These are phyloP conservation scores for Xerus inauris DNA, from an alignment of 2,113 vertebrate species.

Conservation along the genomic window DNA sequence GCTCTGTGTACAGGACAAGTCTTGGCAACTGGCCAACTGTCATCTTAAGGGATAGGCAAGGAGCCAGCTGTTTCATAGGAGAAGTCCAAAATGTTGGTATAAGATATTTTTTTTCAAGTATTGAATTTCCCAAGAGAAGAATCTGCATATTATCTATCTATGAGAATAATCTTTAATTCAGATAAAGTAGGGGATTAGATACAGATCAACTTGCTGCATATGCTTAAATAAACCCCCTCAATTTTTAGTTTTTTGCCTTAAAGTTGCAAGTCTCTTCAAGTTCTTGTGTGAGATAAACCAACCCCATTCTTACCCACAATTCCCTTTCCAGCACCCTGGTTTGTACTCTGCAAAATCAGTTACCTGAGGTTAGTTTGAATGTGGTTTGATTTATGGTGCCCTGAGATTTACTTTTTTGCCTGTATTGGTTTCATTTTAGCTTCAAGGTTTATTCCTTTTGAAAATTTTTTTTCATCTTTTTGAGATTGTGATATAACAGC, in stretches of 20 bases:
- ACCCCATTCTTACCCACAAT: background rate
- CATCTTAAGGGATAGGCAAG: background rate
- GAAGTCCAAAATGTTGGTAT: background rate
- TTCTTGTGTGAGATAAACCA: background rate
- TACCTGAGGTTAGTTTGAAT: background rate
- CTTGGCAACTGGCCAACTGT: background rate
- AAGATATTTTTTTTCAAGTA: background rate
- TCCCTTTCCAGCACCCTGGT: background rate
- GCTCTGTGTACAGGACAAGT: background rate
- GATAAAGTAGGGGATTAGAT: background rate
- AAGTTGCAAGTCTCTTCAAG: background rate
- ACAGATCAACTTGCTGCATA: background rate
- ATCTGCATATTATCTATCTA: background rate
- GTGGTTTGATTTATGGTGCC: background rate
- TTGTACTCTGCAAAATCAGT: background rate
- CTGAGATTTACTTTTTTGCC: background rate
- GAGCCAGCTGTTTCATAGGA: background rate
- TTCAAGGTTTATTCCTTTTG: background rate
- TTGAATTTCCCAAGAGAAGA: background rate
- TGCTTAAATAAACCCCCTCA: background rate
- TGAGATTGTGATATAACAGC: background rate
- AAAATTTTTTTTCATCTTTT: background rate
- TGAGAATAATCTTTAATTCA: background rate
- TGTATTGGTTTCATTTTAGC: background rate
- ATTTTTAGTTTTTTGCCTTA: background rate